Base-by-base conservation (phyloP, 2,113 vertebrate genomes). In the Rhabdomys dilectus region DNA sequence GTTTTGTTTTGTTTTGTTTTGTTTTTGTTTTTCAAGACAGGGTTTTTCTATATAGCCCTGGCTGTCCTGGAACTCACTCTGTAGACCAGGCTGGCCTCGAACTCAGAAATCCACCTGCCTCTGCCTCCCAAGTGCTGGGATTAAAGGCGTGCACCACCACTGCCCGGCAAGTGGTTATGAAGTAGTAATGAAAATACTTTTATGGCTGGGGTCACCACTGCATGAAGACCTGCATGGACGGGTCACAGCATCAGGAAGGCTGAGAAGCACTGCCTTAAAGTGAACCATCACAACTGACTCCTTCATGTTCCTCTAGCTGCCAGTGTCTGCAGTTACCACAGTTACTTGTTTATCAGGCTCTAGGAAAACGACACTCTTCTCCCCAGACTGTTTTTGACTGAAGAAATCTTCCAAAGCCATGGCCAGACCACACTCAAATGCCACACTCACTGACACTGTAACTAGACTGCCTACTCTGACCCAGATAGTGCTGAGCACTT, bases 301-400 rank as follows among this genome's bases (percentile, higher is more conserved):
- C 5, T 84, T 56, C 68, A 56, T 42, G 22, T 88, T 64, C 72
- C 19, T 91, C 22, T 8, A 4, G 75, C 91, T 91, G 39, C 51
- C 60, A 87, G 42, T 48, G 60, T 89, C 64, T 87, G 29, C 1
- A 45, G 7, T n/a, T 4, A n/a, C n/a, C 21, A 53, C 12, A 4
- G 34, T n/a, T 89, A 77, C 42, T 87, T 86, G 5, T 13, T 75
- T 26, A 62, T 11, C 62, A 80, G 64, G 7, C 53, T 88, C 64
- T 97, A 87, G 31, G 53, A 78, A 82, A 86, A 22, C 36, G 22
- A 42, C 22, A 29, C 85, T 89, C 76, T 91, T 62, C 68, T 91
- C 94, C 60, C 4, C 6, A 34, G 19, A 19, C 81, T 93, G 39
- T 89, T 64, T 64, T 92, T 78, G 72, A 70, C 7, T 31, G 48